A percentile compares a stretch with the other conserved stretches of the same genome.
These are phyloP conservation scores for Naja naja DNA, from an alignment of 2,113 vertebrate genomes.

Conservation along the genomic window DNA sequence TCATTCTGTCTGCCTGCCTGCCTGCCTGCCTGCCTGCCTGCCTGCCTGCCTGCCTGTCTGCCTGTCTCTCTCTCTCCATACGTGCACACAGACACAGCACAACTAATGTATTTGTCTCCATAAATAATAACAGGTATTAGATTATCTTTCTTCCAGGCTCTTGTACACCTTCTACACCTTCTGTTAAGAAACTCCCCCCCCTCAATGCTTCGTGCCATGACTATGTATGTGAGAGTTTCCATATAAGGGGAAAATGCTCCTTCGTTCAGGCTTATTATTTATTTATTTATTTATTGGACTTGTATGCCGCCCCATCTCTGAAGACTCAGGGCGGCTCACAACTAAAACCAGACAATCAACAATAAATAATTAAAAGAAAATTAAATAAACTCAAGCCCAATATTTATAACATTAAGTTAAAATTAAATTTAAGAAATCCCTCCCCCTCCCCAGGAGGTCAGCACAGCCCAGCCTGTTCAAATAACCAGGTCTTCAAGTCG, in stretches of 20 bases:
- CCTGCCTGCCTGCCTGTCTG: background rate
- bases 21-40: background rate
- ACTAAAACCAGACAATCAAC: too few species aligned
- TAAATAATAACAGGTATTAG: background rate
- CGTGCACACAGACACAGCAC: background rate
- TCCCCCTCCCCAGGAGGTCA: too few species aligned
- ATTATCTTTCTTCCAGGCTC: background rate
- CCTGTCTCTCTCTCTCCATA: background rate
- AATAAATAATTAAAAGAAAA: too few species aligned
- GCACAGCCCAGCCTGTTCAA: too few species aligned
- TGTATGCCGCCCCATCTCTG: too few species aligned
- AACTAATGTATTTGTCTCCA: background rate
- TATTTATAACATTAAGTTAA: too few species aligned
- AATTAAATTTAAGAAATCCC: too few species aligned
- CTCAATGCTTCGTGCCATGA: background rate
- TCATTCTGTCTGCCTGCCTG: fast-evolving
- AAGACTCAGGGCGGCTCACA: too few species aligned
- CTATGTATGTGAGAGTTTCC: background rate
- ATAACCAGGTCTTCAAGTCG: too few species aligned
- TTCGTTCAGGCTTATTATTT: too few species aligned
- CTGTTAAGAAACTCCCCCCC: background rate
- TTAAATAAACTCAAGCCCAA: too few species aligned
- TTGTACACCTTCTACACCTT: background rate
- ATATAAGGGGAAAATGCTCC: background rate
- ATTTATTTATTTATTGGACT: too few species aligned